phyloP scores from a whole-genome alignment of 2,888 invertebrate genomes.

The Lasioglossum vierecki region DNA sequence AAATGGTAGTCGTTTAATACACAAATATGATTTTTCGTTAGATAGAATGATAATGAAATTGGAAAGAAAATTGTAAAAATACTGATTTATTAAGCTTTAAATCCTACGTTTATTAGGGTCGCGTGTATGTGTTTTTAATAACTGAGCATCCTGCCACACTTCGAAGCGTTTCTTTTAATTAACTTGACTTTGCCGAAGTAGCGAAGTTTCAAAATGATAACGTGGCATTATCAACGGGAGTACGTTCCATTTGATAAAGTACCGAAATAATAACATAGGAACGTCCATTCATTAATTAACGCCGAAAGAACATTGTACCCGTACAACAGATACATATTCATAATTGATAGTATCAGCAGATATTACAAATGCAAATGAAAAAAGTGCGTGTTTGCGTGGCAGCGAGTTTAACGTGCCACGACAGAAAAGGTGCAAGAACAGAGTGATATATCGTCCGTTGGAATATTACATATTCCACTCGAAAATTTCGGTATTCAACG shows the following conservation, averaged over 20 bases:
- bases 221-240: not conserved
- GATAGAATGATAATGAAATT: not conserved
- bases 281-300: slow-evolving; percentile 25
- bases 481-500: not conserved
- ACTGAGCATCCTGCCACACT: not conserved
- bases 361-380: slow-evolving; percentile 42
- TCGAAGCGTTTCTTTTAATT: not conserved
- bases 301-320: slow-evolving; percentile 16
- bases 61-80: not conserved
- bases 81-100: not conserved
- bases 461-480: not conserved
- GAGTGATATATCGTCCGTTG: not conserved
- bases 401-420: slow-evolving; percentile 16
- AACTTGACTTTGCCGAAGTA: not conserved
- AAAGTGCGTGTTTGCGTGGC: slow-evolving; percentile 36
- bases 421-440: slow-evolving; percentile 15
- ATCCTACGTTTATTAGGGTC: not conserved
- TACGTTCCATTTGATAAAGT: not conserved
- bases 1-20: no score
- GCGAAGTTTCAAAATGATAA: not conserved
- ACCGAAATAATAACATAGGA: not conserved
- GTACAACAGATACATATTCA: slow-evolving; percentile 30
- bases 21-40: no score
- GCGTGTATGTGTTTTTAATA: not conserved
- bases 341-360: slow-evolving; percentile 26